Evolutionary conservation across 1,140 invertebrate species (phyloP).

Genomic region (Conus betulinus): DNA sequence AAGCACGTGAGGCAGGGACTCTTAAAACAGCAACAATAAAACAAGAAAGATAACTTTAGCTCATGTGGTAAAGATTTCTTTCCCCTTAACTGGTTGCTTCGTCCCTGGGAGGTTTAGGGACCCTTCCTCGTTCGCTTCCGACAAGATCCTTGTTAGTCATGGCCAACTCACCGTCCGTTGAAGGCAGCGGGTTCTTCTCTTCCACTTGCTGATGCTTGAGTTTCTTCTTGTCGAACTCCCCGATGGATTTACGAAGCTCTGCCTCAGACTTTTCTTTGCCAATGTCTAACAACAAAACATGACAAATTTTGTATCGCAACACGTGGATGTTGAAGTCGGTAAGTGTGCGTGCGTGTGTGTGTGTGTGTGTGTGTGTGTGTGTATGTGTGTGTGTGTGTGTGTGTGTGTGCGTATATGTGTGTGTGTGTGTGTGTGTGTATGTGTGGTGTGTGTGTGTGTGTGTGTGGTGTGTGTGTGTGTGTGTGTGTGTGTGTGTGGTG

Average conservation of each 20-base stretch:
- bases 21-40: no score
- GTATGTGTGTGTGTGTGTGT: slow-evolving; percentile 36
- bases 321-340: background rate
- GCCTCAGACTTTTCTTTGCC: slow-evolving; percentile 49
- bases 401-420: slow-evolving; percentile 2
- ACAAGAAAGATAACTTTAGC: no score
- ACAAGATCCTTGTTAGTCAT: no score
- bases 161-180: slow-evolving; percentile 84
- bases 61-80: no score
- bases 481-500: slow-evolving; percentile 38
- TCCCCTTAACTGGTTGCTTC: no score
- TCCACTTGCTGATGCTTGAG: slow-evolving; percentile 89
- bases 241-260: slow-evolving; percentile 47
- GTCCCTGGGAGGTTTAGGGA: no score
- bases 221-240: slow-evolving; percentile 69
- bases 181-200: slow-evolving; percentile 91
- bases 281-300: slow-evolving; percentile 40
- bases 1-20: no score
- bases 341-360: slow-evolving; percentile 12
- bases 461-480: slow-evolving; percentile 3
- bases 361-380: background rate
- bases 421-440: slow-evolving; percentile 37
- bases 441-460: slow-evolving; percentile 12
- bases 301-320: background rate
- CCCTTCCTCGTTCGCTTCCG: no score